Base-by-base conservation (phyloP, 2,113 vertebrate genomes). In the Pardalotus punctatus region DNA sequence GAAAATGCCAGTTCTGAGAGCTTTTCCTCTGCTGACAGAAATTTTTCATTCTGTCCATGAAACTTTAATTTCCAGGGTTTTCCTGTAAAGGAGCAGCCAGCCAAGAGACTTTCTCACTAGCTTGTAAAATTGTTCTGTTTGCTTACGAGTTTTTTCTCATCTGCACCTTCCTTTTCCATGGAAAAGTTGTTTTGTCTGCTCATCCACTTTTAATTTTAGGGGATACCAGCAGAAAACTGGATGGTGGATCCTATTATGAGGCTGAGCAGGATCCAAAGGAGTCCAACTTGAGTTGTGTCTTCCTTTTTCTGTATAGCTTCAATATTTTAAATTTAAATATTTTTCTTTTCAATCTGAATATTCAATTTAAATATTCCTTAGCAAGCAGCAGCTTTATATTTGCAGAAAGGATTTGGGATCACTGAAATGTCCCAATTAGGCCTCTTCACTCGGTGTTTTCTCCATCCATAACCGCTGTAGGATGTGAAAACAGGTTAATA, bases 11-110 rank as follows among this genome's bases (percentile, higher is more conserved):
- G 6, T 54, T 74, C 38, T 24, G 15, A 67, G 73, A 51, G 38
- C 25, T 57, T 50, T 43, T 67, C 53, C 73, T 84, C 36, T 83
- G n/a, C 72, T 77, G 62, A 50, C 69, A 61, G 61, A n/a, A 65
- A 20, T 29, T 16, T 60, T 88, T 93, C 47, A 21, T 84, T 33
- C 14, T 33, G 25, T 10, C 70, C 28, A 12, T 29, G 27, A 71
- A 74, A 64, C 72, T 94, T 83, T 54, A 16, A 81, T 94, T 91
- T 96, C 80, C 86, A 92, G 12, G 36, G 35, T 54, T 58, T 62
- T 86, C 56, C 67, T 74, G 8, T 35, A 13, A 43, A 77, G 50
- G 24, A 76, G 1, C 60, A 81, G 48, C 66, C 61, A 50, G 79
- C 40, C 79, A 50, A 36, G 35, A 81, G 73, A 45, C 9, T 80